Percentiles rank a stretch among this genome's conserved stretches.
Conservation (phyloP, 2,113 vertebrate species). For the Pelecanus crispus region DNA sequence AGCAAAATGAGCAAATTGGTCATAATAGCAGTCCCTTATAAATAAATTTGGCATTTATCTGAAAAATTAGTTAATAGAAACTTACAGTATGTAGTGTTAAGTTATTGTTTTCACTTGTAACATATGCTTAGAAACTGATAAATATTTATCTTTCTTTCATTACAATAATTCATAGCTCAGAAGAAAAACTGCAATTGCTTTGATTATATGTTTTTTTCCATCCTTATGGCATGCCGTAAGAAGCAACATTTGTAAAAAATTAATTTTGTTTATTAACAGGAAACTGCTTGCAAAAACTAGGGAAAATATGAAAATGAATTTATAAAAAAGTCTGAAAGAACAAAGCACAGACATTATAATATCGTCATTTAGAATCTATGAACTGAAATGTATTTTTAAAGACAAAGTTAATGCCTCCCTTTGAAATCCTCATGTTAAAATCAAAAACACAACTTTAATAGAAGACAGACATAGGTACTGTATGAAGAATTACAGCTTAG, state of each 20-base stretch:
- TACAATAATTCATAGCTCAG: slow-evolving; percentile 11
- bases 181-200: slow-evolving; percentile 44
- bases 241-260: slow-evolving; percentile 31
- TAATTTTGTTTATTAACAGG: slow-evolving; percentile 62
- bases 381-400: slow-evolving; percentile 72
- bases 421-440: slow-evolving; percentile 72
- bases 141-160: slow-evolving; percentile 64
- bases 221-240: background rate
- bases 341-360: slow-evolving; percentile 63
- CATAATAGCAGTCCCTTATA: slow-evolving; percentile 4
- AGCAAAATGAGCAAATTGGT: slow-evolving; percentile 27
- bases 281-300: slow-evolving; percentile 56
- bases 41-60: slow-evolving; percentile 55
- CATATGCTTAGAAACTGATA: slow-evolving; percentile 50
- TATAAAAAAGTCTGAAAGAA: slow-evolving; percentile 52
- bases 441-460: slow-evolving; percentile 75
- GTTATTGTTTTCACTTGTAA: slow-evolving; percentile 55
- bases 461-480: slow-evolving; percentile 72
- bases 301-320: slow-evolving; percentile 58
- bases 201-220: slow-evolving; percentile 42
- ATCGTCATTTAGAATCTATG: slow-evolving; percentile 61
- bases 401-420: slow-evolving; percentile 67
- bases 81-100: background rate
- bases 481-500: slow-evolving; percentile 77
- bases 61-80: slow-evolving; percentile 56